These are phyloP conservation scores for Marronus borbonicus DNA, from an alignment of 2,888 invertebrate genomes.

Conservation along the genomic window DNA sequence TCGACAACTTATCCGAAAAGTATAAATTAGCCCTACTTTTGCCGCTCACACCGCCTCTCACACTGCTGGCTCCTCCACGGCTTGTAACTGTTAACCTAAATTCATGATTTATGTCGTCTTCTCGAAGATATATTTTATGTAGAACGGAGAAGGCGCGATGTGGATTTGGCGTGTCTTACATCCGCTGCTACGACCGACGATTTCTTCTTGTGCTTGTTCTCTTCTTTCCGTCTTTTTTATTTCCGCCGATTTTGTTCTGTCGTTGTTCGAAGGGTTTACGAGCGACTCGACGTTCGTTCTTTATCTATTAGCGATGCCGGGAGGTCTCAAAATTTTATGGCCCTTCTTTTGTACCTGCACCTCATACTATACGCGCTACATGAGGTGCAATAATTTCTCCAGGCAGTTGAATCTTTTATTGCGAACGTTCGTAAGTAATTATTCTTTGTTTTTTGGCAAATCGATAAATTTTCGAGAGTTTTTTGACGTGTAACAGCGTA, in stretches of 20 bases:
- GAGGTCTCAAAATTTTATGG: constrained; percentile 18
- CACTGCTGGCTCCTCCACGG: neutral
- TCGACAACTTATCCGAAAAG: constrained; percentile 49
- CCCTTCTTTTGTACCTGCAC: neutral
- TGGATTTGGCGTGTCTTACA: constrained; percentile 31
- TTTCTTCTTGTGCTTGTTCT: neutral
- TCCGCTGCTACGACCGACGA: too few species aligned
- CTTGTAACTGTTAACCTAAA: constrained; percentile 50
- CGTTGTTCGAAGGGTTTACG: constrained; percentile 33
- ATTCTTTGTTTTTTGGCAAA: too few species aligned
- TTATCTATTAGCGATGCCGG: constrained; percentile 37
- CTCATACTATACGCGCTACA: too few species aligned
- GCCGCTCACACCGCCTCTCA: neutral
- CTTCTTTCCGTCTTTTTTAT: constrained; percentile 29
- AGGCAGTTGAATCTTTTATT: constrained; percentile 10
- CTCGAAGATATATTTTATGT: constrained; percentile 50
- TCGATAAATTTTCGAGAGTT: too few species aligned
- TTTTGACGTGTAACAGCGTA: too few species aligned
- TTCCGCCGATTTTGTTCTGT: constrained; percentile 24
- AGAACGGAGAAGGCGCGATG: constrained; percentile 26
- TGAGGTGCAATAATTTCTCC: neutral
- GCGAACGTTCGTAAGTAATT: too few species aligned
- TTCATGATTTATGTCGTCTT: constrained; percentile 51
- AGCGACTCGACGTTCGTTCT: constrained; percentile 26
- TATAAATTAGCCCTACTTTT: constrained; percentile 49